Conservation (phyloP, 2,113 vertebrate species). For the Rhabdornis inornatus region DNA sequence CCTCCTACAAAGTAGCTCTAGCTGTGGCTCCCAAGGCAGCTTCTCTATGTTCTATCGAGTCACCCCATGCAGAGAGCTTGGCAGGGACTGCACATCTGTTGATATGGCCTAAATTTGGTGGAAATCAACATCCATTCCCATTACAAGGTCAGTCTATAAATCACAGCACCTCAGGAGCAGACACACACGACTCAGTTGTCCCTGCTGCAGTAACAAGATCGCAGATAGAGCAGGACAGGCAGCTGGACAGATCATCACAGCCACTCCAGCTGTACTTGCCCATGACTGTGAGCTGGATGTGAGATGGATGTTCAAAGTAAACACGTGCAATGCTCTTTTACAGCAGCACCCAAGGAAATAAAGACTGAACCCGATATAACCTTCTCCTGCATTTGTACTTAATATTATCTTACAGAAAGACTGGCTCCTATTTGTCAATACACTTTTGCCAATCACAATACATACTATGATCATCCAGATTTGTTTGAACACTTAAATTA, state of each 20-base stretch:
- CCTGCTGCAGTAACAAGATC: neutral
- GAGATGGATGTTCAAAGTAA: neutral
- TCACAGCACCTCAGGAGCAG: neutral
- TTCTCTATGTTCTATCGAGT: neutral
- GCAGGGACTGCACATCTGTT: neutral
- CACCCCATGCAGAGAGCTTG: neutral
- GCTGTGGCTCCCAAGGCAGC: neutral
- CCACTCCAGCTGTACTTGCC: neutral
- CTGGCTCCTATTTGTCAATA: neutral
- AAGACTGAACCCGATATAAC: neutral
- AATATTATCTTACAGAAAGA: neutral
- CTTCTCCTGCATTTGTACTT: neutral
- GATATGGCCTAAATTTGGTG: neutral
- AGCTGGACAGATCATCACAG: neutral
- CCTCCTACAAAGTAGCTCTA: neutral
- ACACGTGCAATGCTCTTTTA: neutral
- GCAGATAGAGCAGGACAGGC: accelerated
- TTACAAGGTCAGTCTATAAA: neutral
- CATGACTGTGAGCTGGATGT: accelerated
- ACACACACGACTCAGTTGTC: neutral
- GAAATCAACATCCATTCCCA: neutral
- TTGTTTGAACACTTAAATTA: neutral
- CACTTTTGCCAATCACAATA: neutral
- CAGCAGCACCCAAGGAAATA: neutral
- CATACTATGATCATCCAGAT: neutral